These are phyloP conservation scores for Parapristionchus giblindavisi DNA, from an alignment of 2,888 invertebrate genomes.

Conservation along the genomic window DNA sequence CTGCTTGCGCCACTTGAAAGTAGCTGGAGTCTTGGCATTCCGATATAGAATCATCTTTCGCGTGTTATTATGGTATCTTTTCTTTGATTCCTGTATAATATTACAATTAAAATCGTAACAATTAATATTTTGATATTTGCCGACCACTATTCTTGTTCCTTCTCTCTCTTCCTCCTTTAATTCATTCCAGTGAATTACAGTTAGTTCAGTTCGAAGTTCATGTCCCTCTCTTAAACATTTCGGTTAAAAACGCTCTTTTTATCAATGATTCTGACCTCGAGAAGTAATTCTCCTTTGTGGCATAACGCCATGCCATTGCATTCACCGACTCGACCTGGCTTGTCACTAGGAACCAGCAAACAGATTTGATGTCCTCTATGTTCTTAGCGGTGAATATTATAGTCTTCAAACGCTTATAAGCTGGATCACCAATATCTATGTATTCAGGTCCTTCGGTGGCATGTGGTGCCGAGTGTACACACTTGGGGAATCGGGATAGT, in stretches of 20 bases:
- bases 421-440: neutral
- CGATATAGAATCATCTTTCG: neutral
- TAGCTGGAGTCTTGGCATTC: neutral
- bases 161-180: neutral
- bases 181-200: neutral
- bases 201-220: neutral
- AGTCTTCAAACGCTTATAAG: neutral
- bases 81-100: neutral
- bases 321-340: neutral
- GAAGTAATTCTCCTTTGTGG: slow-evolving; percentile 8
- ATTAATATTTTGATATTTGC: too few species aligned
- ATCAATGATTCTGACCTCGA: neutral
- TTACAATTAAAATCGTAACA: neutral
- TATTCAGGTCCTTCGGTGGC: neutral
- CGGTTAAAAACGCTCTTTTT: too few species aligned
- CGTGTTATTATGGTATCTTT: neutral
- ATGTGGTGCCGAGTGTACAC: neutral
- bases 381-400: slow-evolving; percentile 1
- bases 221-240: neutral
- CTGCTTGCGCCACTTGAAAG: neutral
- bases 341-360: neutral
- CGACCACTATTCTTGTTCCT: neutral
- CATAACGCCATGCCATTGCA: slow-evolving; percentile 2
- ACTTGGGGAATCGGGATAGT: neutral
- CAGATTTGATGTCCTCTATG: neutral